Evolutionary conservation across 2,888 invertebrate genomes (phyloP), one percentile per base, ranked within the genome.

Genomic region (Amphipoea lucens): DNA sequence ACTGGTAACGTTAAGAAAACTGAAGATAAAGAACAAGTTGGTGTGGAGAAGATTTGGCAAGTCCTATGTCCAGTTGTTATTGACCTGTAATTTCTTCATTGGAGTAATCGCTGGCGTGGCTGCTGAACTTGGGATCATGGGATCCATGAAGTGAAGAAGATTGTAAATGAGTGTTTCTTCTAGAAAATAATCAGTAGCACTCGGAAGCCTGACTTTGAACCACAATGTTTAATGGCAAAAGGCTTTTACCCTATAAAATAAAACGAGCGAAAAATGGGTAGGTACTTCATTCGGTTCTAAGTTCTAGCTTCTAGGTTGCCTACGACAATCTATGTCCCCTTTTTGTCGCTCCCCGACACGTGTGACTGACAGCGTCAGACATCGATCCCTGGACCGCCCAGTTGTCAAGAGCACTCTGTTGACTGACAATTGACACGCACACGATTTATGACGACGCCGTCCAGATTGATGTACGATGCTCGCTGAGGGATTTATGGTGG

Each of bases 351-450:
- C n/a, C 23, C 14, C 51, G 6, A 11, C 23, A 12, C 40, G 29
- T 76, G 57, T 42, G 17, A 23, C 45, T 67, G 83, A 66, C 69
- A 45, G 51, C 60, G 54, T 57, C 68, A 60, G 36, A 57, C 17
- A 65, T 84, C 60, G 63, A 69, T 48, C 66, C 54, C 60, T 45
- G 23, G 23, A 36, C 65, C 69, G 36, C 48, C 36, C 74, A 65
- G 62, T 23, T 51, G 72, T 48, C 62, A 63, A 20, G 14, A n/a
- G 45, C 45, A 54, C 45, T 40, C 45, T 45, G 14, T 51, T 69
- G 68, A 85, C 54, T 73, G 42, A n/a, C 57, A 54, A 82, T 65
- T 67, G 82, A 84, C 85, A 29, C 12, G 63, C n/a, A 14, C 45
- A 23, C 42, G 42, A 82, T 73, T 73, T 84, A 85, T 80, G 42